A percentile compares a stretch with the other conserved stretches of the same genome.
phyloP scores from a whole-genome alignment of 1,140 invertebrate genomes.

The Leptinotarsa lineolata region DNA sequence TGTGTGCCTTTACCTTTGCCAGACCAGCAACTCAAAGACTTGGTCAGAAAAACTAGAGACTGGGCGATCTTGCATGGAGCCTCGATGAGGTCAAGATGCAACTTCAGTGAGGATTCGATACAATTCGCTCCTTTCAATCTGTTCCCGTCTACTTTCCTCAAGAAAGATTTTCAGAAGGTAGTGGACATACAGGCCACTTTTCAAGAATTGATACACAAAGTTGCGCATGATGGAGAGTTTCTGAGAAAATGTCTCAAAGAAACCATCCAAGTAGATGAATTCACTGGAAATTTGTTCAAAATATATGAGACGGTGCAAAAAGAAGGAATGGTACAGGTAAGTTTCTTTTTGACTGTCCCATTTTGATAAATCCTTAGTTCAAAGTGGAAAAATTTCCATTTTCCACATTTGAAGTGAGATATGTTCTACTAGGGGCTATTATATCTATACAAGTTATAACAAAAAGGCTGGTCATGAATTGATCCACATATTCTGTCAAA shows the following conservation, averaged over 20 bases:
- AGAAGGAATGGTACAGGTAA: constrained; percentile 81
- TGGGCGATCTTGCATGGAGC: constrained; percentile 84
- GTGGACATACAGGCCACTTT: constrained; percentile 66
- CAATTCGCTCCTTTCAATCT: constrained; percentile 83
- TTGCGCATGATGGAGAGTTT: constrained; percentile 85
- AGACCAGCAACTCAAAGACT: constrained; percentile 60
- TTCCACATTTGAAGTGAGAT: too few species aligned
- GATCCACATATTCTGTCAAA: too few species aligned
- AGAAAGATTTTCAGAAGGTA: constrained; percentile 76
- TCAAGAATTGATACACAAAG: constrained; percentile 86
- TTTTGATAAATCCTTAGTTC: too few species aligned
- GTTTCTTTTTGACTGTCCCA: background rate
- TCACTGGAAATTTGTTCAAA: constrained; percentile 80
- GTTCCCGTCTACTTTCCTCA: constrained; percentile 82
- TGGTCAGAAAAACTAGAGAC: constrained; percentile 77
- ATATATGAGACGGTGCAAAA: constrained; percentile 79
- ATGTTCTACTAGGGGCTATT: too few species aligned
- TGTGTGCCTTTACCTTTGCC: constrained; percentile 63
- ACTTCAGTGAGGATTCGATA: constrained; percentile 71
- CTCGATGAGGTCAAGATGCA: constrained; percentile 72
- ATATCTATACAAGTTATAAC: too few species aligned
- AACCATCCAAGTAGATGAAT: constrained; percentile 86
- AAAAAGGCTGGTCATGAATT: too few species aligned
- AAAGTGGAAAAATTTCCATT: too few species aligned
- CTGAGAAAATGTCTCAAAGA: constrained; percentile 74